Base-by-base conservation (phyloP, 2,888 invertebrate species). In the Griposia aprilina region DNA sequence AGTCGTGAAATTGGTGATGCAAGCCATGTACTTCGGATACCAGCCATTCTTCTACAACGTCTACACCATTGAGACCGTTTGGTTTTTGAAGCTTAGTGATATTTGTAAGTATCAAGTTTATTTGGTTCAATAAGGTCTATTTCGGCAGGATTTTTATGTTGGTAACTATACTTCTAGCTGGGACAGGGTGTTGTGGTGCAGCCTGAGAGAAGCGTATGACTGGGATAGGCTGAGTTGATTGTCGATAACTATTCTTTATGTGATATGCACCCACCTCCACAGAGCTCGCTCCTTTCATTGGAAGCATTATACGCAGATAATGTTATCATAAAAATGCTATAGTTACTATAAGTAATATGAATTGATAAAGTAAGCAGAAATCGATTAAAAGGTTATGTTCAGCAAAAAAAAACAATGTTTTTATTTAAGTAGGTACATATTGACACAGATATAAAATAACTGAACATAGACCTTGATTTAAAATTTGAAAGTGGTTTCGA, bases 51-150 rank as follows among this genome's bases (percentile, higher is more conserved):
- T 90, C 72, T 84, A 87, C 52, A 87, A 89, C 0, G 69, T 89
- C 0, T 85, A 89, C 17, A 80, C 88, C 11, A 76, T 85, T 5
- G 92, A 93, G 45, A 89, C 90, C 0, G 91, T 91, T 75, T 94
- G 93, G 93, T 90, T 93, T 82, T 75, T 94, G 74, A 94, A 94
- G 67, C 73, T 94, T 1, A 26, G 91, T 45, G 95, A 95, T 88
- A 92, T 94, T 20, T 83, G 95, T 95, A 81, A 92, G 95, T 93
- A 45, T 45, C 10, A 45, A 45, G 45, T 45, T 45, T 45, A 45
- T 10, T 45, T 45, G 45, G 45, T 45, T 45, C 10, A 45, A 10
- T 10, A 7, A 7, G 41, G 41, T 41, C 41, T 41, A 41, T 41
- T 41, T 41, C 41, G 41, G 41, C 41, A 41, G 6, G 41, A 41